These are phyloP conservation scores for Copidosoma aretas DNA, from an alignment of 2,888 invertebrate species.

Conservation along the genomic window DNA sequence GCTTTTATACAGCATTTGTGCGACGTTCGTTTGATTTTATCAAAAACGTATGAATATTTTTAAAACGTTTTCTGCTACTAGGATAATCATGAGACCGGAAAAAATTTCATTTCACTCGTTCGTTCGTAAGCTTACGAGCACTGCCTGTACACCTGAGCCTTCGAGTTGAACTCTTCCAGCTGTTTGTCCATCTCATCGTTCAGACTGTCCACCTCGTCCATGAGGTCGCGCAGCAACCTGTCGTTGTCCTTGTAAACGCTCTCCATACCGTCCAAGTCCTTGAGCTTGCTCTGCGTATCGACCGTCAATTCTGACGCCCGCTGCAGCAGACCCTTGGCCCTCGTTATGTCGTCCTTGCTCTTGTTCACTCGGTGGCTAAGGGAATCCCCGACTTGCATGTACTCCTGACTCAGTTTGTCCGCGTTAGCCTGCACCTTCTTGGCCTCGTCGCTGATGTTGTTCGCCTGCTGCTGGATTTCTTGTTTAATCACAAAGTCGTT, in stretches of 20 bases:
- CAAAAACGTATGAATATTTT: no score
- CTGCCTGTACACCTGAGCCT: conserved; percentile 70
- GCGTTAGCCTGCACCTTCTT: conserved; percentile 68
- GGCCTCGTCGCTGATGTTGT: conserved; percentile 74
- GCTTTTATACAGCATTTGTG: no score
- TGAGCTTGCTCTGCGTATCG: conserved; percentile 76
- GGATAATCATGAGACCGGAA: no score
- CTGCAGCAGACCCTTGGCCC: conserved; percentile 79
- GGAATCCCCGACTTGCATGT: conserved; percentile 74
- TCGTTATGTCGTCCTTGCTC: conserved; percentile 79
- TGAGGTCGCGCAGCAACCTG: conserved; percentile 67
- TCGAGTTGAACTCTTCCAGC: conserved; percentile 68
- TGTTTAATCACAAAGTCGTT: conserved; percentile 84
- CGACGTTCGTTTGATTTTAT: no score
- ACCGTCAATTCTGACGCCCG: conserved; percentile 84
- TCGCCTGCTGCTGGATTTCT: conserved; percentile 74
- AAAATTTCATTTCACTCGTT: no score
- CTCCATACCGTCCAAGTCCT: conserved; percentile 76
- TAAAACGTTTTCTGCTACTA: no score
- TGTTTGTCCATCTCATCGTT: conserved; percentile 71
- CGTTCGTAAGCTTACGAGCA: conserved; percentile 57
- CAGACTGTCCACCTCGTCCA: conserved; percentile 68
- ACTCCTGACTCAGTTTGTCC: conserved; percentile 70
- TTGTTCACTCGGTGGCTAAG: conserved; percentile 76
- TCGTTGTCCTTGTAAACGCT: conserved; percentile 73